Evolutionary conservation across 2,113 vertebrate species (phyloP).

Genomic region (Zosterops japonicus): DNA sequence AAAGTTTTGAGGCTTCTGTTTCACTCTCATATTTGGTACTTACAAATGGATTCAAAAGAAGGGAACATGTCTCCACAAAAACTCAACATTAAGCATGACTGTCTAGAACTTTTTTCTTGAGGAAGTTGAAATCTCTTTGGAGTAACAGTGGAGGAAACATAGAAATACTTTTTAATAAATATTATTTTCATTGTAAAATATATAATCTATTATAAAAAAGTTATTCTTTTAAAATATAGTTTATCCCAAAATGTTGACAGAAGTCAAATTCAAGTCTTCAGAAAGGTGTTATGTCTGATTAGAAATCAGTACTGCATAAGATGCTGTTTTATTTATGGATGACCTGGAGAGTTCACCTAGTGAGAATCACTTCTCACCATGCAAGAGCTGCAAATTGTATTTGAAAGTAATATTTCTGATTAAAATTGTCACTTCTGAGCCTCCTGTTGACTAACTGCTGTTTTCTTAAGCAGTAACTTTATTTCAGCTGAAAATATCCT

Average conservation of each 20-base stretch:
- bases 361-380: conserved; percentile 34
- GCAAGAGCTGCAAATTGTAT: conserved; percentile 31
- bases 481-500: background rate
- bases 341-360: background rate
- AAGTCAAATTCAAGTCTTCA: background rate
- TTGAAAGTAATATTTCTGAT: background rate
- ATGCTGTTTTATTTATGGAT: background rate
- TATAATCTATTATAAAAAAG: background rate
- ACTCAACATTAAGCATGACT: background rate
- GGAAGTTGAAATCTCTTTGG: background rate
- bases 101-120: background rate
- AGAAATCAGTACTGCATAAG: background rate
- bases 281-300: background rate
- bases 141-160: background rate
- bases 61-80: background rate
- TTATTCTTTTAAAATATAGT: background rate
- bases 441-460: background rate
- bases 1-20: background rate
- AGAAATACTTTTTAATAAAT: background rate
- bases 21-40: background rate
- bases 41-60: background rate
- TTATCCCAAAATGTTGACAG: background rate
- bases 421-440: background rate
- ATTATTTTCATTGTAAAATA: background rate
- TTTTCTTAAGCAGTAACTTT: background rate